These are phyloP conservation scores for Cryptotermes secundus DNA, from an alignment of 1,140 invertebrate genomes.

Conservation along the genomic window DNA sequence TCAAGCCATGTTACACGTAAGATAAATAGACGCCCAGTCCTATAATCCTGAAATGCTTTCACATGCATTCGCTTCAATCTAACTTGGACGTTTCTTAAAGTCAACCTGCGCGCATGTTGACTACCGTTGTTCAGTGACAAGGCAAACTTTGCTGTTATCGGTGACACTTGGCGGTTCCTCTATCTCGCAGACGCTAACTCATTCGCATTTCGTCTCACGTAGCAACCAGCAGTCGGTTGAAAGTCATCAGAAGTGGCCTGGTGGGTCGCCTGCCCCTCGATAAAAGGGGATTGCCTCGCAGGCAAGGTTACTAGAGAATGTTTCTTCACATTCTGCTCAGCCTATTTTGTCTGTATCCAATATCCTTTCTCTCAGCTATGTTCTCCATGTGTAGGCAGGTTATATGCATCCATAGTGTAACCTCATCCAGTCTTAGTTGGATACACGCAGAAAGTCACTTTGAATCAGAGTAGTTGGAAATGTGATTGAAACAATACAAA, in stretches of 20 bases:
- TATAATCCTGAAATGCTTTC: neutral
- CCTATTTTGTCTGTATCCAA: neutral
- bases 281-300: neutral
- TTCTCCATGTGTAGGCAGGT: neutral
- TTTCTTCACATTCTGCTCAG: neutral
- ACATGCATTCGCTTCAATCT: neutral
- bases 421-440: no score
- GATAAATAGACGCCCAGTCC: neutral
- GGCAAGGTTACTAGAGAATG: neutral
- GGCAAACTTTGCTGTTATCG: conserved; percentile 5
- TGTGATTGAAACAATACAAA: no score
- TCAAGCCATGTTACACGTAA: neutral
- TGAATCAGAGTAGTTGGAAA: neutral
- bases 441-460: neutral
- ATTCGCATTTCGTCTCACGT: neutral
- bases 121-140: neutral
- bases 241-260: neutral
- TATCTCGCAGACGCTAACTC: neutral
- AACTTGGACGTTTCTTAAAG: neutral
- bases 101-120: neutral
- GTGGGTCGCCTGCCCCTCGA: neutral
- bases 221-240: neutral
- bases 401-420: no score
- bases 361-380: neutral
- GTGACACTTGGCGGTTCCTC: neutral